Percentiles rank a stretch among this genome's conserved stretches.
These are phyloP conservation scores for Thereva unica DNA, from an alignment of 2,888 invertebrate genomes.

Conservation along the genomic window DNA sequence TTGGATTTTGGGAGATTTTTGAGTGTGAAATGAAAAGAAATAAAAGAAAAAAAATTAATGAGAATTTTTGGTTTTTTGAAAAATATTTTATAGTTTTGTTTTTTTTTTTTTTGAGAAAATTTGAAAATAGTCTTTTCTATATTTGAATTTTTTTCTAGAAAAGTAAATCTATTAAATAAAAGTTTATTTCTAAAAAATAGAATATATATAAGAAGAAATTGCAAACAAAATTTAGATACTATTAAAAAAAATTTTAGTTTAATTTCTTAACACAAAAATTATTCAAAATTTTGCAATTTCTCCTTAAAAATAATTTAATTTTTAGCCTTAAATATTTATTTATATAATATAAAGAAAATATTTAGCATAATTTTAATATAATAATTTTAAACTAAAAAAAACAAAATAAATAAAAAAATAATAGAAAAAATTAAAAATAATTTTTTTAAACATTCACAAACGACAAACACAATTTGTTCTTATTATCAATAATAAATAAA, in stretches of 20 bases:
- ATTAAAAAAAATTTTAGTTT: too few relatives aligned
- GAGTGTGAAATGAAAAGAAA: conserved; percentile 43
- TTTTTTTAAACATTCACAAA: conserved; percentile 54
- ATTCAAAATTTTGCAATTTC: conserved; percentile 12
- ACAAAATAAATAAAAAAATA: conserved; percentile 4
- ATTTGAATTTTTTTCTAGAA: background rate
- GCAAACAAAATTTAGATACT: too few relatives aligned
- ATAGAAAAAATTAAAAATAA: conserved; percentile 49
- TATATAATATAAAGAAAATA: conserved; percentile 1
- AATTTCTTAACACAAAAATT: too few relatives aligned
- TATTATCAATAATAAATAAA: conserved; percentile 6
- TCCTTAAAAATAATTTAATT: conserved; percentile 3
- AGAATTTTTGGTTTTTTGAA: background rate
- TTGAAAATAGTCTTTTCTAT: conserved; percentile 15
- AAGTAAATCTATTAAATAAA: too few relatives aligned
- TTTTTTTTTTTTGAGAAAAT: background rate
- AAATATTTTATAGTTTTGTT: background rate
- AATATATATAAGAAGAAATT: too few relatives aligned
- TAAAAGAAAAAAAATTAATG: conserved; percentile 17
- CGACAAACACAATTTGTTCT: conserved; percentile 18
- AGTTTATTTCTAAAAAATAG: too few relatives aligned
- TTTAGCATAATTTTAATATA: conserved; percentile 26
- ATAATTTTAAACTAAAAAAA: conserved; percentile 46
- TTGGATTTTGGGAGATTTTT: conserved; percentile 37
- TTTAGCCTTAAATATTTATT: conserved; percentile 30